Conservation (phyloP, 2,797 vertebrate genomes). For the Lagorchestes hirsutus region DNA sequence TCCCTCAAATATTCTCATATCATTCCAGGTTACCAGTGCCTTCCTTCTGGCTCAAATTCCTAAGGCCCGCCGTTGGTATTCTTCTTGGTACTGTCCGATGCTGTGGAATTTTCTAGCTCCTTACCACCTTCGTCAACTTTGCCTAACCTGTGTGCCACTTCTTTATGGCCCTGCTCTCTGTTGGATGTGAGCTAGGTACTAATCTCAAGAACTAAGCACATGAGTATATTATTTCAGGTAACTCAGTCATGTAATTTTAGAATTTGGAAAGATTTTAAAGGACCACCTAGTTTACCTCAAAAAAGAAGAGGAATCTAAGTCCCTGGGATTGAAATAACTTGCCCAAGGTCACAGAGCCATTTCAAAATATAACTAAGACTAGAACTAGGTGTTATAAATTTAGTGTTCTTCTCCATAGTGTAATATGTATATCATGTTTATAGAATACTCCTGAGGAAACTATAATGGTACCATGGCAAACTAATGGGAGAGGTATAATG, state of each 20-base stretch:
- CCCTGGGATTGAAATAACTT: neutral
- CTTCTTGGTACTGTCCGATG: neutral
- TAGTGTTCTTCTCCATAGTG: neutral
- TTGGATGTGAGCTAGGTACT: constrained; percentile 5
- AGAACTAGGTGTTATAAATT: neutral
- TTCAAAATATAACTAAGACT: neutral
- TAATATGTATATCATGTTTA: neutral
- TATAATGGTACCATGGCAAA: neutral
- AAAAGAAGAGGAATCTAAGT: neutral
- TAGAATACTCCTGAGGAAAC: constrained; percentile 42
- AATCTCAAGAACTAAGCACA: constrained; percentile 36
- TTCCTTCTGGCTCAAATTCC: neutral
- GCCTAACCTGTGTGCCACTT: neutral
- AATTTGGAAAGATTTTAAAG: neutral
- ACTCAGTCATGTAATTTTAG: neutral
- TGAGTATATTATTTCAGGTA: constrained; percentile 30
- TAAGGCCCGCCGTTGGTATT: neutral
- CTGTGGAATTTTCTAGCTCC: neutral
- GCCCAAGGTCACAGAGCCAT: neutral
- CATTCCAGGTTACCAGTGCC: neutral
- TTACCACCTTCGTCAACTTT: neutral
- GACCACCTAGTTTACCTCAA: neutral
- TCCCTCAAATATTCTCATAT: neutral
- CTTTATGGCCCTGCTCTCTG: constrained; percentile 38
- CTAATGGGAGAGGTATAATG: constrained; percentile 8